Conservation (phyloP, 1,140 invertebrate species). For the Diachasma alloeum region DNA sequence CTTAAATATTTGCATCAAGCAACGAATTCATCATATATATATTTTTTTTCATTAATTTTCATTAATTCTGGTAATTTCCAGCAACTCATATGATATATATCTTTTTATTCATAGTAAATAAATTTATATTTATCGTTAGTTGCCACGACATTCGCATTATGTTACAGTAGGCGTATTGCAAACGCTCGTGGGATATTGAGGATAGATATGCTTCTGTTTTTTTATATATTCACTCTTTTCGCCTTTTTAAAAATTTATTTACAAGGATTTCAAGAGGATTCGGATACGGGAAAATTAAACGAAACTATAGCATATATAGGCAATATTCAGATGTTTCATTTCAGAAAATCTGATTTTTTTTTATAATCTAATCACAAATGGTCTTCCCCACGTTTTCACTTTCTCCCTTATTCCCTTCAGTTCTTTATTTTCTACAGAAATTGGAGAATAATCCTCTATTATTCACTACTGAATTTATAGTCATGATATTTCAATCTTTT, state of each 20-base stretch:
- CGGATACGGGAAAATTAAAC: neutral
- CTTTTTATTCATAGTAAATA: neutral
- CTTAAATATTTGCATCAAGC: neutral
- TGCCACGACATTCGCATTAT: constrained; percentile 17
- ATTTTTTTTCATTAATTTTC: neutral
- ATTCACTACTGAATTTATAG: too few species aligned
- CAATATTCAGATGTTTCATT: neutral
- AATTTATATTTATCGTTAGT: neutral
- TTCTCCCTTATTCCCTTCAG: neutral
- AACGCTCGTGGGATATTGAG: constrained; percentile 4
- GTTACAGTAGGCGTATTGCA: constrained; percentile 27
- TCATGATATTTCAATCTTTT: neutral
- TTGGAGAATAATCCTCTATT: too few species aligned
- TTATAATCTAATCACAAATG: neutral
- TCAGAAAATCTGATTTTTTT: neutral
- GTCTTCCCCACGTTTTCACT: neutral
- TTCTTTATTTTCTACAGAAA: too few species aligned
- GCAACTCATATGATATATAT: neutral
- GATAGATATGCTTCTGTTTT: constrained; percentile 15
- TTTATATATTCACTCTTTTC: constrained; percentile 20
- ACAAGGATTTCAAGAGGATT: neutral
- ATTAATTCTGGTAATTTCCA: neutral
- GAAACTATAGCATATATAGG: neutral
- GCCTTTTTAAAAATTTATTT: constrained; percentile 18
- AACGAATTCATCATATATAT: constrained; percentile 19